These are phyloP conservation scores for Epistrophe eligans DNA, from an alignment of 2,888 invertebrate species.

Conservation along the genomic window DNA sequence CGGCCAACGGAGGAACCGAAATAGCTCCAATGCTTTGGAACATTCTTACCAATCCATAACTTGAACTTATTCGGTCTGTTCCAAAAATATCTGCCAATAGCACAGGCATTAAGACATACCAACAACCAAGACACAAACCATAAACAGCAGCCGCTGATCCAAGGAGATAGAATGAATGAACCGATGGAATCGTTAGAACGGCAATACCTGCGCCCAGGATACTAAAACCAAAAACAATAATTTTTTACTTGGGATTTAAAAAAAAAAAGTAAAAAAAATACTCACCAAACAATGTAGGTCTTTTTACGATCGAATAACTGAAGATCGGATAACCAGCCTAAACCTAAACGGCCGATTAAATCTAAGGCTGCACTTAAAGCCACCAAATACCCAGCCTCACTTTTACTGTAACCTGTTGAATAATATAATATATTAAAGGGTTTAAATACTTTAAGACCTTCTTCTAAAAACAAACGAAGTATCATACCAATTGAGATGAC, in stretches of 20 bases:
- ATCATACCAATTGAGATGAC: slow-evolving; percentile 87
- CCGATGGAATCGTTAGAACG: slow-evolving; percentile 88
- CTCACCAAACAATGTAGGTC: slow-evolving; percentile 89
- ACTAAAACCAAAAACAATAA: slow-evolving; percentile 82
- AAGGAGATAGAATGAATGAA: slow-evolving; percentile 87
- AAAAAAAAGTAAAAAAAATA: background rate
- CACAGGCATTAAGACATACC: slow-evolving; percentile 91
- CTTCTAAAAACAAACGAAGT: background rate
- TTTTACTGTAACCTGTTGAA: slow-evolving; percentile 82
- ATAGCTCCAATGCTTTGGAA: slow-evolving; percentile 91
- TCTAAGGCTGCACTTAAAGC: slow-evolving; percentile 91
- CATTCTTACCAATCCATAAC: slow-evolving; percentile 90
- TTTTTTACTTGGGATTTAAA: background rate
- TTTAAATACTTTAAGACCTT: background rate
- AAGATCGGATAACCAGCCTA: slow-evolving; percentile 90
- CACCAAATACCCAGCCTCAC: slow-evolving; percentile 87
- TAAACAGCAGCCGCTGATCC: slow-evolving; percentile 88
- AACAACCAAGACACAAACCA: slow-evolving; percentile 90
- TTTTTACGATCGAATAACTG: slow-evolving; percentile 89
- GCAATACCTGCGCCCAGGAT: slow-evolving; percentile 89
- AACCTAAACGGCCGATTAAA: slow-evolving; percentile 88
- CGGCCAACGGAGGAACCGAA: slow-evolving; percentile 89
- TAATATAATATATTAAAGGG: background rate
- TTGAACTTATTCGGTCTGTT: slow-evolving; percentile 90
- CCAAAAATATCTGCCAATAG: slow-evolving; percentile 90